Evolutionary conservation across 1,140 invertebrate genomes (phyloP), one percentile per base, ranked within the genome.

Genomic region (Arctopsyche grandis): DNA sequence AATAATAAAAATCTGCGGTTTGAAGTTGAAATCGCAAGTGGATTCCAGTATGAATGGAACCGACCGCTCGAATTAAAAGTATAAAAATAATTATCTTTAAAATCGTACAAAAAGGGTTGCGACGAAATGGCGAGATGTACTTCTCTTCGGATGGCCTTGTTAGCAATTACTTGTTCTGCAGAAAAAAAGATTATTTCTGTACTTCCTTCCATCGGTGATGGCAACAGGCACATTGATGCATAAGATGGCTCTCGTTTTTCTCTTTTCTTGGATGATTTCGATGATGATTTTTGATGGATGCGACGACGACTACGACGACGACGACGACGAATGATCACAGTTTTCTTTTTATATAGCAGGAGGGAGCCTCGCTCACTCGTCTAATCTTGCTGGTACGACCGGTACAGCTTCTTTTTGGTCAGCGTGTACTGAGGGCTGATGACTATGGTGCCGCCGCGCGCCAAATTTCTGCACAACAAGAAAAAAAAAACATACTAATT

Each of bases 341-440:
- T 66, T 66, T 66, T 21, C 14, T 60, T 60, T 5, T 63, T 24
- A 66, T 66, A 66, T 66, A 66, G 9, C 9, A 24, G 16, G 48
- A 12, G 48, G 16, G 10, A 12, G 48, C 48, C 10, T 38, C 22
- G 58, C 19, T 44, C 58, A 24, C 83, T 85, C 85, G 84, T 89
- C 78, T 88, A 86, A 76, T 90, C 87, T 83, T 90, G 89, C 83
- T 90, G 89, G 84, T 91, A 93, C 80, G 91, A 93, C 85, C 94
- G 90, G 90, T 95, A 96, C 60, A 96, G 89, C 87, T 96, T 96
- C 86, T 95, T 95, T 89, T 96, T 96, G 84, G 92, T 93, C 86
- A 96, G 88, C 80, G 91, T 92, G 88, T 95, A 96, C 84, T 93
- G 93, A 82, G 93, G 92, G 89, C 94, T 94, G 85, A 96, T 93